Percentiles rank a stretch among this genome's conserved stretches.
These are phyloP conservation scores for Meloe dianella DNA, from an alignment of 2,888 invertebrate species.

Conservation along the genomic window DNA sequence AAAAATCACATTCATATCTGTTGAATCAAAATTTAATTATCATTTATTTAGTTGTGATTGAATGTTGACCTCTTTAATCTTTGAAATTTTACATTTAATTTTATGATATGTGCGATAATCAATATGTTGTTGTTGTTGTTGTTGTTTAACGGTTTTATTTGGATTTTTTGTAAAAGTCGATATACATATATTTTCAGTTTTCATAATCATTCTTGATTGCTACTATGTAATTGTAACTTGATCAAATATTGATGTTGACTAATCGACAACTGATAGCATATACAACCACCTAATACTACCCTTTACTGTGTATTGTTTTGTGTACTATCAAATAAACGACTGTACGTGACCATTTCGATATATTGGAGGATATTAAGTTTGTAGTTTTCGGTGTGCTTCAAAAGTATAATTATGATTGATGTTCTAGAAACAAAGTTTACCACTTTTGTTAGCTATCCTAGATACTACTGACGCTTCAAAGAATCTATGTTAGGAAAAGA, in stretches of 20 bases:
- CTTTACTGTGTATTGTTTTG: background rate
- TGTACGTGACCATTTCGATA: constrained; percentile 2
- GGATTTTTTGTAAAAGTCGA: background rate
- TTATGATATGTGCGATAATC: too few relatives aligned
- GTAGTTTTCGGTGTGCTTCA: background rate
- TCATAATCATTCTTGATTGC: constrained; percentile 1
- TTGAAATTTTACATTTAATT: background rate
- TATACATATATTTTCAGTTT: background rate
- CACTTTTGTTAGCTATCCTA: too few relatives aligned
- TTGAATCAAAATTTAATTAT: too few relatives aligned
- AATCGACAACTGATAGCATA: constrained; percentile 3
- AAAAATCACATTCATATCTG: too few relatives aligned
- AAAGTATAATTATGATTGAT: constrained; percentile 8
- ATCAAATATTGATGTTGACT: constrained; percentile 11
- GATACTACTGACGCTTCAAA: background rate
- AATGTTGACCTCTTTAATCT: background rate
- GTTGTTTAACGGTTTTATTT: background rate
- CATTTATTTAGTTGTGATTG: too few relatives aligned
- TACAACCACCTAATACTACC: background rate
- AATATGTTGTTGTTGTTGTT: too few relatives aligned
- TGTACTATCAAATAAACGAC: background rate
- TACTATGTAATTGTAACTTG: background rate
- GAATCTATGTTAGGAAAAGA: background rate
- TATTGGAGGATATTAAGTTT: background rate
- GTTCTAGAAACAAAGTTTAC: background rate